Conservation (phyloP, 2,797 vertebrate genomes). For the Gymnocypris eckloni region DNA sequence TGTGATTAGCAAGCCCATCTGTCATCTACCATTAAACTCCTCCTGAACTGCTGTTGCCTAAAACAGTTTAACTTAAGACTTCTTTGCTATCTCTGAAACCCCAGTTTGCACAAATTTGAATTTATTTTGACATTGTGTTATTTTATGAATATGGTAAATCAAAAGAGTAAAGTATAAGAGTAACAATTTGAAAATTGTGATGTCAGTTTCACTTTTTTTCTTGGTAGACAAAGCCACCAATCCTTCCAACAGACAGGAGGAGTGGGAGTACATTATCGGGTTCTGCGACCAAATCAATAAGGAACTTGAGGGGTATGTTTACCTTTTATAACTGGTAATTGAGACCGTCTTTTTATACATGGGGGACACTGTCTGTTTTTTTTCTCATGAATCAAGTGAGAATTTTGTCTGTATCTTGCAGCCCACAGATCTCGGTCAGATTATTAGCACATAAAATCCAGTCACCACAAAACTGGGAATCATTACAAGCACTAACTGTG, state of each 20-base stretch:
- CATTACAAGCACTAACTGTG: conserved; percentile 91
- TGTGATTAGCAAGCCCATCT: neutral
- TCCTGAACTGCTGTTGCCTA: neutral
- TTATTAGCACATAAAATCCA: conserved; percentile 95
- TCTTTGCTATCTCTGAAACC: neutral
- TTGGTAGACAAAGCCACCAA: conserved; percentile 92
- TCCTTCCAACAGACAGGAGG: conserved; percentile 92
- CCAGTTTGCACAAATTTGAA: neutral
- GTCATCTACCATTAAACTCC: neutral
- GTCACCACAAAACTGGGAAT: conserved; percentile 97
- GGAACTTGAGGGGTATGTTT: conserved; percentile 90
- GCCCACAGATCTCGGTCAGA: conserved; percentile 91
- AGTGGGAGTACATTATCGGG: conserved; percentile 95
- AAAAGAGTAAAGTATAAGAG: neutral
- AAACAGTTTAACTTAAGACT: neutral
- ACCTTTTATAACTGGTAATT: conserved; percentile 17
- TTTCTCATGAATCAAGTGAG: neutral
- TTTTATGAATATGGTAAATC: neutral
- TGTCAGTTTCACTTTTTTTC: neutral
- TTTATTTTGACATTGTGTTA: neutral
- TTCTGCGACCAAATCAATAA: conserved; percentile 98
- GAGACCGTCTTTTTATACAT: neutral
- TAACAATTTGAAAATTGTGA: conserved; percentile 27
- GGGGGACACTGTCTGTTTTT: neutral
- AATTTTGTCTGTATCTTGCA: conserved; percentile 64